Evolutionary conservation across 2,797 vertebrate genomes (phyloP).

Genomic region (Moxostoma hubbsi): DNA sequence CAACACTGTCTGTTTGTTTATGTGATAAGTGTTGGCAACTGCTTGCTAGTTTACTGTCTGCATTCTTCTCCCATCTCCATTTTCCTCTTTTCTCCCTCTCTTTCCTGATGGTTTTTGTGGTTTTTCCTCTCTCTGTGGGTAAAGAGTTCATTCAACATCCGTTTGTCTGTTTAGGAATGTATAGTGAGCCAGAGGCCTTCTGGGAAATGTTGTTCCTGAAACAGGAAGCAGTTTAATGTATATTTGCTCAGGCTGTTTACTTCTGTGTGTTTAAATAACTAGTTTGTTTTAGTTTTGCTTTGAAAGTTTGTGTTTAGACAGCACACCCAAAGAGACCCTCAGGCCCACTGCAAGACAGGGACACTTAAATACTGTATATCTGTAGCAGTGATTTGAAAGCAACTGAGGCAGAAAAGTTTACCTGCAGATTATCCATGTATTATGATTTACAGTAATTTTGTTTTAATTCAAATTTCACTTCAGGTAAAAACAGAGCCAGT

Average conservation of each 20-base stretch:
- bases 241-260: background rate
- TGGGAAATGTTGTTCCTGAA: slow-evolving; percentile 33
- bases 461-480: background rate
- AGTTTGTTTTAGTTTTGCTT: slow-evolving; percentile 22
- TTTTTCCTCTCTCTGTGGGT: slow-evolving; percentile 11
- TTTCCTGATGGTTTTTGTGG: background rate
- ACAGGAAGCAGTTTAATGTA: slow-evolving; percentile 8
- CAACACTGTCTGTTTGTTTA: slow-evolving; percentile 50
- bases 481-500: background rate
- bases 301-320: slow-evolving; percentile 11
- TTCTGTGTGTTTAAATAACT: slow-evolving; percentile 24
- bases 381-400: background rate
- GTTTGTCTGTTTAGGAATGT: slow-evolving; percentile 1
- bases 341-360: slow-evolving; percentile 16
- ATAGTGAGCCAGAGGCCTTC: slow-evolving; percentile 2
- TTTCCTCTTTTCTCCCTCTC: background rate
- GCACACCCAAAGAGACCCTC: slow-evolving; percentile 13
- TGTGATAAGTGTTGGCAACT: slow-evolving; percentile 46
- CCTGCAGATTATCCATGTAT: background rate
- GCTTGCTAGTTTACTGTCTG: slow-evolving; percentile 11
- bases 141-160: slow-evolving; percentile 2
- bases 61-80: background rate
- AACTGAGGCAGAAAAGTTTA: slow-evolving; percentile 4
- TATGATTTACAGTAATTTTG: background rate
- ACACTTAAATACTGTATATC: background rate